phyloP scores from a whole-genome alignment of 2,797 vertebrate genomes.

The Epinephelus coioides region DNA sequence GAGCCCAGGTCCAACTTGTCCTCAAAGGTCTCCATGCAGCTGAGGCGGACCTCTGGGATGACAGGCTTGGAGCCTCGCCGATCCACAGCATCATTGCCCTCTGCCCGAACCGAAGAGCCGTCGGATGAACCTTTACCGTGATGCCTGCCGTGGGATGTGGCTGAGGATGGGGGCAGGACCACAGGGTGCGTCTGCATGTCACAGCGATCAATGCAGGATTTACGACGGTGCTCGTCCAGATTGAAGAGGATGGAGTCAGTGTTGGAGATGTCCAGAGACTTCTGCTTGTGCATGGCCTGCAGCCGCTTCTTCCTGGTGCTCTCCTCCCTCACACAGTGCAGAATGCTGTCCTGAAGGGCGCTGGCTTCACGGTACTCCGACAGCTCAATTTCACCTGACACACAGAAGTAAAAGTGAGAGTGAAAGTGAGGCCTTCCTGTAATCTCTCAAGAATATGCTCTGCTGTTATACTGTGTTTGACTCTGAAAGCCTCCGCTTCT shows the following conservation, averaged over 20 bases:
- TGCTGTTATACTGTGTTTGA: conserved; percentile 43
- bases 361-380: conserved; percentile 96
- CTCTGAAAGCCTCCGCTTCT: conserved; percentile 76
- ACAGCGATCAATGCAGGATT: conserved; percentile 98
- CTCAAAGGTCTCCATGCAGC: conserved; percentile 97
- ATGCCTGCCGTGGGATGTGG: conserved; percentile 68
- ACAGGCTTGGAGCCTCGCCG: conserved; percentile 87
- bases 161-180: conserved; percentile 75
- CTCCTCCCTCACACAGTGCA: conserved; percentile 96
- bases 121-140: conserved; percentile 85
- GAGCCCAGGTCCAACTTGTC: conserved; percentile 89
- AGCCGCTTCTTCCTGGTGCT: conserved; percentile 96
- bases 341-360: conserved; percentile 94
- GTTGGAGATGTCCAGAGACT: conserved; percentile 98
- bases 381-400: conserved; percentile 96
- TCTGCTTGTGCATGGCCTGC: conserved; percentile 97
- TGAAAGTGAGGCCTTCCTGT: conserved; percentile 19
- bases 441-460: conserved; percentile 21
- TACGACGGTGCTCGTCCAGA: conserved; percentile 95
- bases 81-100: conserved; percentile 67
- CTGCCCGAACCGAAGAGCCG: conserved; percentile 80
- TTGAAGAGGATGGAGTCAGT: conserved; percentile 97
- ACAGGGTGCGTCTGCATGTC: conserved; percentile 85
- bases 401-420: conserved; percentile 25
- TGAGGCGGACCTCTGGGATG: conserved; percentile 96